Evolutionary conservation across 2,113 vertebrate species (phyloP).

Genomic region (Eonycteris spelaea): DNA sequence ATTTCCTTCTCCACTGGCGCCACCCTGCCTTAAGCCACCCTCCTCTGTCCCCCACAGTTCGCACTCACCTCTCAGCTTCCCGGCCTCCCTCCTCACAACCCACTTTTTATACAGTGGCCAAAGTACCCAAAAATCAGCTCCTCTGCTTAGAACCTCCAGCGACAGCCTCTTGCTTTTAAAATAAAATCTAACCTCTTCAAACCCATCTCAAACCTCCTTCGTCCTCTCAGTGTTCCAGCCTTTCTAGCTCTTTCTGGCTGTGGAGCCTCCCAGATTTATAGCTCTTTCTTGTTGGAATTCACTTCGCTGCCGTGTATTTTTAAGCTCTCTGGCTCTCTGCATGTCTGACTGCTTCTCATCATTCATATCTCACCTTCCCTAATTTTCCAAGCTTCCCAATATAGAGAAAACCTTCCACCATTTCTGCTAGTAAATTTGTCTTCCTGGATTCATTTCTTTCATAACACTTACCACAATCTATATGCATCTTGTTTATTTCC

Average conservation of each 20-base stretch:
- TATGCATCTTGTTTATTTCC: not conserved
- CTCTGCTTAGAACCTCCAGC: not conserved
- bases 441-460: not conserved
- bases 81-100: not conserved
- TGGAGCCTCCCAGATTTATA: too few relatives aligned
- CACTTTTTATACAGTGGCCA: not conserved
- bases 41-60: not conserved
- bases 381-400: not conserved
- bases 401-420: not conserved
- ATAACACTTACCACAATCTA: fast-evolving
- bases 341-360: fast-evolving
- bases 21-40: fast-evolving
- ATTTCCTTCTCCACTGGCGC: not conserved
- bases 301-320: not conserved
- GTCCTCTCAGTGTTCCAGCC: not conserved
- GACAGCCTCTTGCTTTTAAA: not conserved
- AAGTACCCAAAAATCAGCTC: not conserved
- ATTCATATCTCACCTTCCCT: not conserved
- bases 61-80: too few relatives aligned
- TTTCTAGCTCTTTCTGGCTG: not conserved
- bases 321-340: not conserved
- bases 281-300: not conserved
- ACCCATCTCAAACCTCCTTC: not conserved
- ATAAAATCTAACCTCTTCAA: not conserved
- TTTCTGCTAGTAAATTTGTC: not conserved